These are phyloP conservation scores for Pseudochirops cupreus DNA, from an alignment of 2,797 vertebrate genomes.

Conservation along the genomic window DNA sequence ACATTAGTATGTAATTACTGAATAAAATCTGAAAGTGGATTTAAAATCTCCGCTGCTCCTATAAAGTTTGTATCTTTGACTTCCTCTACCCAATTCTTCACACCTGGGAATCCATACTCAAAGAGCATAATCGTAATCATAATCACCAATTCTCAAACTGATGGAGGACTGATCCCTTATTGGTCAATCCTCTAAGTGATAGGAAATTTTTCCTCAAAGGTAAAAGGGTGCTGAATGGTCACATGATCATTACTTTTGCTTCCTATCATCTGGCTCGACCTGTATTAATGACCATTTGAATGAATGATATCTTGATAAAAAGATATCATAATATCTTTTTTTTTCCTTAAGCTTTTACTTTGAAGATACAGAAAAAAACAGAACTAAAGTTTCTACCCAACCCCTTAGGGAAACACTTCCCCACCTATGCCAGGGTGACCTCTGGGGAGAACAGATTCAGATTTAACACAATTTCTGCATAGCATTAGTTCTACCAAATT, in stretches of 20 bases:
- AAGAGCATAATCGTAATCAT: not conserved
- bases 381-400: not conserved
- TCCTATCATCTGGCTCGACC: not conserved
- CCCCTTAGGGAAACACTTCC: not conserved
- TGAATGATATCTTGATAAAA: not conserved
- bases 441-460: not conserved
- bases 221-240: not conserved
- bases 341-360: not conserved
- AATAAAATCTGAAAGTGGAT: not conserved
- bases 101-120: not conserved
- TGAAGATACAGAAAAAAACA: not conserved
- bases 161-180: not conserved
- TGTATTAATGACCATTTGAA: not conserved
- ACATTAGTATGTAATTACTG: too few relatives aligned
- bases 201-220: not conserved
- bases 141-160: not conserved
- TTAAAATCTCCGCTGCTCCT: not conserved
- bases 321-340: not conserved
- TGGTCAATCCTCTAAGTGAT: not conserved
- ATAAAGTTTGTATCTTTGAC: not conserved
- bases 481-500: not conserved
- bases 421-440: not conserved
- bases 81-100: not conserved
- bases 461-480: not conserved
- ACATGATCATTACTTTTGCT: not conserved